These are phyloP conservation scores for Morpho achilles DNA, from an alignment of 2,888 invertebrate genomes.

Conservation along the genomic window DNA sequence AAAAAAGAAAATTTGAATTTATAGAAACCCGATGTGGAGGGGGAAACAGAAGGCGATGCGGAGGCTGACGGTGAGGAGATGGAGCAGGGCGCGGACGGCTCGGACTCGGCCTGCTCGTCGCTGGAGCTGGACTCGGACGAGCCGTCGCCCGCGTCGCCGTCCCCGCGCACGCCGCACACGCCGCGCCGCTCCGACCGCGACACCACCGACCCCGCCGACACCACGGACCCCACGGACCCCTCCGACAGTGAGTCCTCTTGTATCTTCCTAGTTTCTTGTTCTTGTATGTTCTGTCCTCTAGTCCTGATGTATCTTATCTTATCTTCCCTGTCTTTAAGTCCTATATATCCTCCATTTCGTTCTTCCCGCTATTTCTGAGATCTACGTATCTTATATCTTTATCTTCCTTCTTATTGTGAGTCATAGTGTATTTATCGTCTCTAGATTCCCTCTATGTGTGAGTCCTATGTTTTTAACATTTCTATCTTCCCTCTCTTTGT, in stretches of 20 bases:
- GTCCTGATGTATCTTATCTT: too few relatives aligned
- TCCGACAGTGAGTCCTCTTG: conserved; percentile 33
- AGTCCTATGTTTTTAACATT: too few relatives aligned
- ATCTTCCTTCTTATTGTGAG: too few relatives aligned
- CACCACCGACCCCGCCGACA: conserved; percentile 22
- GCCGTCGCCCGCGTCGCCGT: conserved; percentile 35
- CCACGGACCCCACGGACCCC: conserved; percentile 18
- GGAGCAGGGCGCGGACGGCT: conserved; percentile 31
- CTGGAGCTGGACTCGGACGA: conserved; percentile 43
- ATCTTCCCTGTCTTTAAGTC: too few relatives aligned
- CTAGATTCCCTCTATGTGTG: too few relatives aligned
- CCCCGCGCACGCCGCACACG: conserved; percentile 37
- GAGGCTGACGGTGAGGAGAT: conserved; percentile 29
- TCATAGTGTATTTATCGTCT: too few relatives aligned
- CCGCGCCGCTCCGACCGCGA: conserved; percentile 36
- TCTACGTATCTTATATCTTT: too few relatives aligned
- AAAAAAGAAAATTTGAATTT: neutral
- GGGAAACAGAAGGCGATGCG: conserved; percentile 37
- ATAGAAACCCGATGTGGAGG: conserved; percentile 13
- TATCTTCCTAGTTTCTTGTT: neutral
- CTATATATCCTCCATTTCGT: too few relatives aligned
- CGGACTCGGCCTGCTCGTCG: conserved; percentile 41
- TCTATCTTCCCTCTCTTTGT: too few relatives aligned
- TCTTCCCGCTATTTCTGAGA: too few relatives aligned
- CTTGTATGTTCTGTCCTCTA: too few relatives aligned